These are phyloP conservation scores for Oxyscelio sp. DNA, from an alignment of 2,888 invertebrate species.

Conservation along the genomic window DNA sequence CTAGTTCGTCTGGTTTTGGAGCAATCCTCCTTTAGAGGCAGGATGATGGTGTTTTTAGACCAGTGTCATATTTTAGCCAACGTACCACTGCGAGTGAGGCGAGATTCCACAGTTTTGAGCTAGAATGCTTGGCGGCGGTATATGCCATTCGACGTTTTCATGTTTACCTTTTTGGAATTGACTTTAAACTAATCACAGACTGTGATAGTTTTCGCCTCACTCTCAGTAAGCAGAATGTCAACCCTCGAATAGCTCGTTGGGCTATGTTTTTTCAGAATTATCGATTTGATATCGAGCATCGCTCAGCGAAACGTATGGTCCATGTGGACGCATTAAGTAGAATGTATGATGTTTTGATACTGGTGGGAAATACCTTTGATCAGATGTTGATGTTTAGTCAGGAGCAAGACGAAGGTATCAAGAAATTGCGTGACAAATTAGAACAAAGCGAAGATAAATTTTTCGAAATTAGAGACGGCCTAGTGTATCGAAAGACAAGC, in stretches of 20 bases:
- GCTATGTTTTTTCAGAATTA: constrained; percentile 75
- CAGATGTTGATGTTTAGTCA: constrained; percentile 34
- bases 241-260: constrained; percentile 80
- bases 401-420: constrained; percentile 32
- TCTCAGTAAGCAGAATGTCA: constrained; percentile 78
- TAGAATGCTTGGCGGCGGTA: no score
- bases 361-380: constrained; percentile 63
- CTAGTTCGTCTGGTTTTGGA: constrained; percentile 80
- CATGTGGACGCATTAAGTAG: constrained; percentile 73
- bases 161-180: constrained; percentile 76
- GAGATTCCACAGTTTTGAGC: constrained; percentile 80
- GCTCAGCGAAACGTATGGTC: constrained; percentile 48
- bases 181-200: constrained; percentile 80
- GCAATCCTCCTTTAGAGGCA: constrained; percentile 82
- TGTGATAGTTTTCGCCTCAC: constrained; percentile 79
- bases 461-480: constrained; percentile 74
- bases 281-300: constrained; percentile 74
- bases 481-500: constrained; percentile 74
- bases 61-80: constrained; percentile 80
- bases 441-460: constrained; percentile 32
- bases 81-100: constrained; percentile 77
- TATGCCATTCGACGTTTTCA: constrained; percentile 71
- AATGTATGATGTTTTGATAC: constrained; percentile 43
- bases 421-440: constrained; percentile 28
- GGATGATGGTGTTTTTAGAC: constrained; percentile 58